phyloP scores from a whole-genome alignment of 1,140 invertebrate genomes.

The Diploscapter pachys region DNA sequence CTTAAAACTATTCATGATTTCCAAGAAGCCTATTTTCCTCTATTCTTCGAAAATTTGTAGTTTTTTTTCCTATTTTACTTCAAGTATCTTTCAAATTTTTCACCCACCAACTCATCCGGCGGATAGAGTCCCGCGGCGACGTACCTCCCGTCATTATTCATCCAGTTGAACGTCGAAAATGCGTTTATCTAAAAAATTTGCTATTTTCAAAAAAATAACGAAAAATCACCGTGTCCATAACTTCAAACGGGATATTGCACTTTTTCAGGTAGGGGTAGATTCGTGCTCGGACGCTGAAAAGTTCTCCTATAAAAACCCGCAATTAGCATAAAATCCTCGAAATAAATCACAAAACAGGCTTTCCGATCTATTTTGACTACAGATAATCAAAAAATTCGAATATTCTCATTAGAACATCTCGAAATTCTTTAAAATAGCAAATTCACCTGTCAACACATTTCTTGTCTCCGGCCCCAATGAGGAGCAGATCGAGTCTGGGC shows the following conservation, averaged over 20 bases:
- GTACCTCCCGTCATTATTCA: constrained; percentile 72
- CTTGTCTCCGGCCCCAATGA: constrained; percentile 73
- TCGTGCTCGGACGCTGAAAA: constrained; percentile 51
- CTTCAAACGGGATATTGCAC: constrained; percentile 69
- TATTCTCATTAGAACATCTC: not conserved
- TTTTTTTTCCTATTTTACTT: too few species aligned
- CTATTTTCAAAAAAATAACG: not conserved
- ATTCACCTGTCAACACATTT: constrained; percentile 48
- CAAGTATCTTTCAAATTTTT: too few species aligned
- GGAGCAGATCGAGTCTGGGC: constrained; percentile 78
- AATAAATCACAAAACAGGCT: not conserved
- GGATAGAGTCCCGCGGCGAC: constrained; percentile 77
- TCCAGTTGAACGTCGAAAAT: constrained; percentile 77
- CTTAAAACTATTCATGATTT: too few species aligned
- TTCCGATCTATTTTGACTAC: not conserved
- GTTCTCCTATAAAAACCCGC: not conserved
- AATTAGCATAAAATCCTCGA: not conserved
- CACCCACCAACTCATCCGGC: constrained; percentile 61
- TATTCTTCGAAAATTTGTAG: too few species aligned
- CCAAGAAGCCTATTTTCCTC: too few species aligned
- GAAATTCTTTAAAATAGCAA: not conserved
- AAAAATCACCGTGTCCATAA: constrained; percentile 68
- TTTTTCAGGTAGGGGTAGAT: constrained; percentile 65
- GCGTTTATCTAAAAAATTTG: constrained; percentile 66
- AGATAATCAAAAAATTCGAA: too few species aligned